Conservation (phyloP, 2,888 invertebrate genomes). For the Seira musarum region DNA sequence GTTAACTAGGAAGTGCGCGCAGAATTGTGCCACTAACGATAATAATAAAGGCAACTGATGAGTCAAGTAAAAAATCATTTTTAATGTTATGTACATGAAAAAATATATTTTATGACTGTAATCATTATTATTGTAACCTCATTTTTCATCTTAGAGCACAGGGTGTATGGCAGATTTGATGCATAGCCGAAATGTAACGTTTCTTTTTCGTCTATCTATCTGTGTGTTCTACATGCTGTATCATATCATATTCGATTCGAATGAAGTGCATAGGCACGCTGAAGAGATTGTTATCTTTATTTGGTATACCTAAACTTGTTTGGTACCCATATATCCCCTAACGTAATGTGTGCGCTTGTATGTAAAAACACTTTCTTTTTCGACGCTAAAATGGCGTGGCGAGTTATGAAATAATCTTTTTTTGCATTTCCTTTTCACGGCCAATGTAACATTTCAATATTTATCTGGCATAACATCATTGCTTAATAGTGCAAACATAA, state of each 20-base stretch:
- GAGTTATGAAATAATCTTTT: slow-evolving; percentile 29
- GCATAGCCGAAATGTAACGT: no score
- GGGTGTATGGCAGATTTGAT: background rate
- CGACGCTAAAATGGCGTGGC: slow-evolving; percentile 1
- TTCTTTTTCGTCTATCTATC: background rate
- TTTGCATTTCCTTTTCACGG: slow-evolving; percentile 51
- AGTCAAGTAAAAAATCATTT: background rate
- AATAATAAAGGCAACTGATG: slow-evolving; percentile 7
- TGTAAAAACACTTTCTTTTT: slow-evolving; percentile 3
- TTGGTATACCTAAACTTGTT: slow-evolving; percentile 2
- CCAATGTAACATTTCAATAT: slow-evolving; percentile 34
- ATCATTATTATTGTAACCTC: slow-evolving; percentile 36
- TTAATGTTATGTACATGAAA: slow-evolving; percentile 13
- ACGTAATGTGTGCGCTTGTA: background rate
- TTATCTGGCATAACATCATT: slow-evolving; percentile 5
- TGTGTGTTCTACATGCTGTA: background rate
- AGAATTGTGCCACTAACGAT: slow-evolving; percentile 23
- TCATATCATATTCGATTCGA: no score
- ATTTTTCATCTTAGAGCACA: slow-evolving; percentile 22
- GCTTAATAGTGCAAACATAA: slow-evolving; percentile 32
- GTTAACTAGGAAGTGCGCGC: slow-evolving; percentile 42
- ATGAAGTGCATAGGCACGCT: background rate
- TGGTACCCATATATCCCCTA: background rate
- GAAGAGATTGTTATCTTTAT: background rate
- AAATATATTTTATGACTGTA: slow-evolving; percentile 23